Conservation (phyloP, 2,113 vertebrate genomes). For the Leptobrachium ailaonicum region DNA sequence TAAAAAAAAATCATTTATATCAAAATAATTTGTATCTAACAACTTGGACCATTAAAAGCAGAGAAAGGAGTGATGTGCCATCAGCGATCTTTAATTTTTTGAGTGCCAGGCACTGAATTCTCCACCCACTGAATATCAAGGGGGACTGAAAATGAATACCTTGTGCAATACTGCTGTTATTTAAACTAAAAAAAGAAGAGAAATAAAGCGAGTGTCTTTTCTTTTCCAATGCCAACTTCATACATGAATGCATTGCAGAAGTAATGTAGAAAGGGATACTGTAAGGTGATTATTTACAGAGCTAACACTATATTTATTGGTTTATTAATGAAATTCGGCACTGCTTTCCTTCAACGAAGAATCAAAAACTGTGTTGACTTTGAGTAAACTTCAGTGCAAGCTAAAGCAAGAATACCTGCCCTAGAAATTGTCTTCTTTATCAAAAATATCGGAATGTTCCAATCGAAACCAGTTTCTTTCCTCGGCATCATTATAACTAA, state of each 20-base stretch:
- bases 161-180: not conserved
- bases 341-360: not conserved
- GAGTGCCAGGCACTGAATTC: not conserved
- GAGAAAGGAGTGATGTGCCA: not conserved
- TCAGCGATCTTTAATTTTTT: not conserved
- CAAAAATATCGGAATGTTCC: conserved; percentile 79
- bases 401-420: conserved; percentile 75
- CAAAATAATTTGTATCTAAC: not conserved
- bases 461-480: conserved; percentile 71
- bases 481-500: conserved; percentile 50
- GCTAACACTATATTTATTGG: conserved; percentile 49
- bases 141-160: not conserved
- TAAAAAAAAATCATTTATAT: not conserved
- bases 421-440: conserved; percentile 63
- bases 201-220: conserved; percentile 66
- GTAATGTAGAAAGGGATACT: conserved; percentile 78
- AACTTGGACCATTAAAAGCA: not conserved
- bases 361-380: conserved; percentile 7
- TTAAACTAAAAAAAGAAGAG: conserved; percentile 53
- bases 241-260: conserved; percentile 77
- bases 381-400: conserved; percentile 78
- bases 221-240: conserved; percentile 67
- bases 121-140: not conserved
- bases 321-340: not conserved
- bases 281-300: conserved; percentile 85